Evolutionary conservation across 2,888 invertebrate genomes (phyloP).

Genomic region (Stenolophus ochropezus): DNA sequence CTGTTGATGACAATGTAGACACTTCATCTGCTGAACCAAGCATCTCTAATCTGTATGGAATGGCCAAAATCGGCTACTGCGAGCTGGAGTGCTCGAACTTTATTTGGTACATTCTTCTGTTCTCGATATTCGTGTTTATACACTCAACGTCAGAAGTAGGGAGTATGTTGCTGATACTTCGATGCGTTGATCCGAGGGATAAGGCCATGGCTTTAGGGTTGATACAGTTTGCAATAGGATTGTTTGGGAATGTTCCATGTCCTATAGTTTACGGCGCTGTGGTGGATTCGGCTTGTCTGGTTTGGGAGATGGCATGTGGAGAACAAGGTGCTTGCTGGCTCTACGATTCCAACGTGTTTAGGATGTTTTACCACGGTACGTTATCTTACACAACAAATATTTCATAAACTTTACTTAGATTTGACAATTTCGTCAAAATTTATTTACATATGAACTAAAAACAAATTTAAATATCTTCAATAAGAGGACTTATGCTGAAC

Average conservation of each 20-base stretch:
- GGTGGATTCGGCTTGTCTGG: slow-evolving; percentile 92
- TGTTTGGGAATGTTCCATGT: slow-evolving; percentile 96
- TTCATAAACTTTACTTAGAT: neutral
- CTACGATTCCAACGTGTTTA: slow-evolving; percentile 89
- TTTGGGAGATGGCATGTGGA: slow-evolving; percentile 89
- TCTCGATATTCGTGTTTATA: slow-evolving; percentile 91
- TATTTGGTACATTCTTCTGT: slow-evolving; percentile 86
- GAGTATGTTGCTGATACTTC: slow-evolving; percentile 90
- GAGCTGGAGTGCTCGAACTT: slow-evolving; percentile 86
- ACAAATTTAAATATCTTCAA: neutral
- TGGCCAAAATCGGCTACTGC: slow-evolving; percentile 87
- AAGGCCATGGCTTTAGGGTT: slow-evolving; percentile 96
- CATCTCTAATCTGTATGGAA: slow-evolving; percentile 68
- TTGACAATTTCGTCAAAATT: neutral
- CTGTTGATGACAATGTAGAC: slow-evolving; percentile 23
- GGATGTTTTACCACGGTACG: slow-evolving; percentile 87
- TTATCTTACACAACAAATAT: neutral
- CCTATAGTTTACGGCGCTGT: slow-evolving; percentile 96
- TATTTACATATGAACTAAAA: neutral
- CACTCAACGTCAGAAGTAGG: slow-evolving; percentile 96
- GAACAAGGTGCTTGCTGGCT: slow-evolving; percentile 89
- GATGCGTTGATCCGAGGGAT: slow-evolving; percentile 93
- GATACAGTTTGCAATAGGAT: slow-evolving; percentile 93
- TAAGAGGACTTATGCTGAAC: too few species aligned
- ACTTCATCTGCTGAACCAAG: slow-evolving; percentile 62